Evolutionary conservation across 2,888 invertebrate species (phyloP).

Genomic region (Xylocampa areola): DNA sequence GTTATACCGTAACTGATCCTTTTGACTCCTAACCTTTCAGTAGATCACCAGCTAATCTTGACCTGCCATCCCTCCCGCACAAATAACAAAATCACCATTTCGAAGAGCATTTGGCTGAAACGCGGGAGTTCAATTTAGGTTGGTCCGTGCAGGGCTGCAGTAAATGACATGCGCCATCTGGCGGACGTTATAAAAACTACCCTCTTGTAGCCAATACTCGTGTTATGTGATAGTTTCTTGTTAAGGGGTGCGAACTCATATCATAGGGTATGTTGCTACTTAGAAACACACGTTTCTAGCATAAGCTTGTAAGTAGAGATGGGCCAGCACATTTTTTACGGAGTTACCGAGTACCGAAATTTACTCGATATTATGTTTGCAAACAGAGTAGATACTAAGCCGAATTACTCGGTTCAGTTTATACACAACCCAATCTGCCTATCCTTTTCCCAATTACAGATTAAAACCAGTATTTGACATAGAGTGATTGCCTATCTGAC

Average conservation of each 20-base stretch:
- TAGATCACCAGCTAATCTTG: conserved; percentile 65
- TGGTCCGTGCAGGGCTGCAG: conserved; percentile 76
- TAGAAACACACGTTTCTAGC: conserved; percentile 18
- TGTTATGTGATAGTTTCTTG: conserved; percentile 85
- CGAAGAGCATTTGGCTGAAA: conserved; percentile 17
- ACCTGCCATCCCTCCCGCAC: conserved; percentile 49
- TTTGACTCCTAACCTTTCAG: conserved; percentile 85
- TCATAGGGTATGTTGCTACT: conserved; percentile 42
- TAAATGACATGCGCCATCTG: conserved; percentile 88
- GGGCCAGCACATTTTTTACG: too few species aligned
- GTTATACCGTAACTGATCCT: conserved; percentile 81
- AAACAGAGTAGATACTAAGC: too few species aligned
- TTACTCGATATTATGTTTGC: too few species aligned
- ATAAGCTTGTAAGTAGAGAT: neutral
- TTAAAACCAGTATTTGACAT: too few species aligned
- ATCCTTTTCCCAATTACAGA: too few species aligned
- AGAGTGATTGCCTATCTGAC: too few species aligned
- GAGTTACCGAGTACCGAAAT: too few species aligned
- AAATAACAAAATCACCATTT: neutral
- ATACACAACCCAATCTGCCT: too few species aligned
- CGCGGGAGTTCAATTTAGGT: conserved; percentile 55
- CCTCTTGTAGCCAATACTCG: conserved; percentile 80
- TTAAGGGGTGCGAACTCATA: conserved; percentile 70
- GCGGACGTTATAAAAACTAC: conserved; percentile 84
- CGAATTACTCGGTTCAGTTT: too few species aligned